Conservation (phyloP, 2,888 invertebrate genomes). For the Scaptomyza reducta region DNA sequence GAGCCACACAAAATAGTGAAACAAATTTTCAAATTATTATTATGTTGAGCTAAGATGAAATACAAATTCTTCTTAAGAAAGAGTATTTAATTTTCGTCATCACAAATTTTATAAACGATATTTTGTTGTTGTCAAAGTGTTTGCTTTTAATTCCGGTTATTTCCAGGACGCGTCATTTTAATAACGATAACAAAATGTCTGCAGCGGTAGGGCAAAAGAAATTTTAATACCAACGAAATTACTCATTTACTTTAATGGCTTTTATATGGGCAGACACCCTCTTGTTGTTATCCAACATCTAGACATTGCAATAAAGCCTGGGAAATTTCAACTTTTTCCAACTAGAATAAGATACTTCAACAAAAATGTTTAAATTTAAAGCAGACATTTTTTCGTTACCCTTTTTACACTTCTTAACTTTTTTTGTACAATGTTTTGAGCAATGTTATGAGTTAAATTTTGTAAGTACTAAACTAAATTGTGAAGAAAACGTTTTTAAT, state of each 20-base stretch:
- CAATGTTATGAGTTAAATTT: not conserved
- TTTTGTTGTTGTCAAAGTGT: constrained; percentile 58
- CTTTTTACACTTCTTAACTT: not conserved
- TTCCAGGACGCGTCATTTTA: constrained; percentile 53
- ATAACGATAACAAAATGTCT: constrained; percentile 50
- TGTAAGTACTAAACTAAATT: no score
- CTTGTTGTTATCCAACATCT: not conserved
- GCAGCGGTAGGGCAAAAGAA: constrained; percentile 9
- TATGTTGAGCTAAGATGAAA: no score
- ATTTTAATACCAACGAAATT: constrained; percentile 23
- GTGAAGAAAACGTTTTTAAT: no score
- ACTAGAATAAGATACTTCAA: not conserved
- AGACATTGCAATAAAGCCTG: not conserved
- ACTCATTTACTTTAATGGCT: constrained; percentile 18
- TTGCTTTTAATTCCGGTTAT: constrained; percentile 73
- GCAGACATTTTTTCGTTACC: not conserved
- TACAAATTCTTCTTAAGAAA: not conserved
- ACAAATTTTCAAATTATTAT: no score
- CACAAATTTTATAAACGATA: not conserved
- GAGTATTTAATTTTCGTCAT: constrained; percentile 2
- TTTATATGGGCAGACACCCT: not conserved
- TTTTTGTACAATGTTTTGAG: not conserved
- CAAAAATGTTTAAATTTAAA: not conserved
- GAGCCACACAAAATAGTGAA: no score
- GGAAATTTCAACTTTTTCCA: not conserved